Base-by-base conservation (phyloP, 2,888 invertebrate species). In the Gibbula magus region DNA sequence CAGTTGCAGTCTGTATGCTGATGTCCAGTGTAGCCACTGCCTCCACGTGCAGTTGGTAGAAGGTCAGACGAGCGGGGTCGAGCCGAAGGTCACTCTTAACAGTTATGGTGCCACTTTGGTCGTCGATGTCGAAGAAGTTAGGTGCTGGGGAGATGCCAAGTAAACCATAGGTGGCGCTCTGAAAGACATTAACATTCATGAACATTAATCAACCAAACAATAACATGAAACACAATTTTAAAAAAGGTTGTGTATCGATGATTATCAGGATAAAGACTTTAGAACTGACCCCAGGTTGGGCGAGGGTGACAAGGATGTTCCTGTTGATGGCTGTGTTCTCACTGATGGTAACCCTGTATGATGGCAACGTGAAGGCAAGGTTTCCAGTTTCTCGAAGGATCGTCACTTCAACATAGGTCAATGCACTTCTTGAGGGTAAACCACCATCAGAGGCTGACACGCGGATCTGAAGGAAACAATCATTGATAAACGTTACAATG, bases 381-480 rank as follows among this genome's bases (percentile, higher is more conserved):
- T 79, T 70, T 1, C 84, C 87, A 22, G 83, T 83, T 67, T 86
- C 85, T 66, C 88, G 79, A n/a, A 86, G 82, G 8, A 91, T 86
- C 7, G 86, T 89, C 20, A 91, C 89, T 74, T 86, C 83, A 13
- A 91, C 87, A 20, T 76, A 82, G 16, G 85, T 87, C 8, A 81
- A 79, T 8, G 87, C 86, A 22, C 61, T 82, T 75, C 88, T 82
- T 10, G 70, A 39, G 16, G 91, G 91, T 61, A 84, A 85, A 5
- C 89, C 89, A 18, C 87, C 88, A 85, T 91, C 91, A 67, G 79
- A 83, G 8, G 91, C 90, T 32, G 82, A 70, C 13, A 90, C 86
- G 25, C 82, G 82, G n/a, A 91, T 82, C 91, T 91, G 79, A 4
- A 83, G 76, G 32, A 22, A 45, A 67, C 70, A 45, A 78, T 8